Conservation (phyloP, 2,113 vertebrate species). For the Brachyhypopomus gauderio region DNA sequence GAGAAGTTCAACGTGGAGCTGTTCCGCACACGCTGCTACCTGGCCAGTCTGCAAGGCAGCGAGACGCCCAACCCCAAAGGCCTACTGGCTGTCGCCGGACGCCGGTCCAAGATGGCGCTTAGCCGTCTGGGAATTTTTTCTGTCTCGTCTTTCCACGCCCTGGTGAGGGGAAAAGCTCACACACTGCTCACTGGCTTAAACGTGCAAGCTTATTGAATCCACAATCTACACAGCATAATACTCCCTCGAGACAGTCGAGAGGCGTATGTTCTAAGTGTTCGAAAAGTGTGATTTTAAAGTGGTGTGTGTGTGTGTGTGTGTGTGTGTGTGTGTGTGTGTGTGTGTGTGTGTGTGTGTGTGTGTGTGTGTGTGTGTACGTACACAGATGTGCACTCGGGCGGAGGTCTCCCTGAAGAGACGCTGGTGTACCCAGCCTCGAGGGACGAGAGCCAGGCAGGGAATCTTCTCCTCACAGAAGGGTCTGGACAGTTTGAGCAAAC, state of each 20-base stretch:
- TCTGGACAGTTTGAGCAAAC: constrained; percentile 80
- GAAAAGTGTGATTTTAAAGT: not conserved
- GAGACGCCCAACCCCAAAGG: constrained; percentile 94
- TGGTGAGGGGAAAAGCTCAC: constrained; percentile 76
- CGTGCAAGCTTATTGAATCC: no score
- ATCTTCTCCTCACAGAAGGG: constrained; percentile 86
- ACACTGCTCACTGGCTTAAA: not conserved
- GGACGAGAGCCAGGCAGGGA: constrained; percentile 75
- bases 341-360: constrained; percentile 4
- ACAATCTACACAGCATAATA: not conserved
- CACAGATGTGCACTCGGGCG: constrained; percentile 88
- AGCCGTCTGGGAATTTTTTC: constrained; percentile 90
- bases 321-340: constrained; percentile 4
- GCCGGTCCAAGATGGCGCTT: constrained; percentile 85
- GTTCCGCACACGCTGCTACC: constrained; percentile 89
- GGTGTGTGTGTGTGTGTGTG: constrained; percentile 2
- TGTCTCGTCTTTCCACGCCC: constrained; percentile 90
- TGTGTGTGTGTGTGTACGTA: constrained; percentile 6
- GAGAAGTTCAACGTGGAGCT: constrained; percentile 93
- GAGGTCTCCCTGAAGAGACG: constrained; percentile 80
- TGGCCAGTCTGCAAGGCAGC: constrained; percentile 90
- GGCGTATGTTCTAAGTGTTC: not conserved
- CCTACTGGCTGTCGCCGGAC: constrained; percentile 85
- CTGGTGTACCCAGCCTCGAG: constrained; percentile 76
- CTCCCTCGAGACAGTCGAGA: not conserved